Evolutionary conservation across 2,888 invertebrate species (phyloP), one percentile per base, ranked within the genome.

Genomic region (Conus canariensis): DNA sequence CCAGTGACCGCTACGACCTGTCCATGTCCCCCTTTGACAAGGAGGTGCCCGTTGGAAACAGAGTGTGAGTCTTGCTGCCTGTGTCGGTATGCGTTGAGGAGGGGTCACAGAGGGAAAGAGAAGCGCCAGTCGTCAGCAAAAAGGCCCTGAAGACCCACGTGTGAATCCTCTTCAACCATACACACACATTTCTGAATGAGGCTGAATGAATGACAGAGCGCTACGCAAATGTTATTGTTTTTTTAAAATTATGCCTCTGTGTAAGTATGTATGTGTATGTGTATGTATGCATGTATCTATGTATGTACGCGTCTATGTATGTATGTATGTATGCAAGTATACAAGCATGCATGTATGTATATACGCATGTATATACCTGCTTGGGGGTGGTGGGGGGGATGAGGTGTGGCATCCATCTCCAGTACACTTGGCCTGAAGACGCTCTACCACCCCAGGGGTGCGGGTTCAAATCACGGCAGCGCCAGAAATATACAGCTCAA

Each of bases 1-100:
- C 67, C 5, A 58, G 25, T 22, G 58, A 58, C 85, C 67, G 67
- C 67, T 85, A 85, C 85, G n/a, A 22, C 30, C 25, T 89, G 8
- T 30, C 58, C 85, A 10, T 12, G 25, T 2, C 16, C 8, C 70
- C 58, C 19, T 56, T 85, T 9, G 22, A 30, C 45, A 30, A 8
- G 30, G 16, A 88, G 22, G 82, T 89, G 22, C 59, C 58, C 58
- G 12, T 25, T 16, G 89, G 74, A 58, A 25, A 56, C 89, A 85
- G 74, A n/a, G n/a, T 16, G 89, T 89, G 30, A 89, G 85, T 89
- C 19, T 12, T 14, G 74, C n/a, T 70, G 70, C 19, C 19, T 70
- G 80, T 82, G 80, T 82, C 12, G 25, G 80, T 82, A 30, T 82
- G 80, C 14, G 45, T 82, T 45, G 45, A 45, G 45, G 45, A 45